Base-by-base conservation (phyloP, 2,113 vertebrate species). In the Eulacestoma nigropectus region DNA sequence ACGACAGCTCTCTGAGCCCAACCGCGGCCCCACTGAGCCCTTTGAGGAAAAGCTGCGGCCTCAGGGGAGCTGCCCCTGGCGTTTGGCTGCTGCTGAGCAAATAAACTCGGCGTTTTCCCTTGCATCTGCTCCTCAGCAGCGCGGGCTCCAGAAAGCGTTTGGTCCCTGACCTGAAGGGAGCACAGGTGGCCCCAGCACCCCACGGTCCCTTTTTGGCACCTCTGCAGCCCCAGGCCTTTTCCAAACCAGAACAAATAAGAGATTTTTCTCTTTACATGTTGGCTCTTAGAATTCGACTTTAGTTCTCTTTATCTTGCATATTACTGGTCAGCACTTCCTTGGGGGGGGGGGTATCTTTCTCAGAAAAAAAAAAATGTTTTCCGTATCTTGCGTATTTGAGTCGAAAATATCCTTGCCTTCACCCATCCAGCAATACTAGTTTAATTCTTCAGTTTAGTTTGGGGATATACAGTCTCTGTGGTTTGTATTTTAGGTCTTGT, bases 161-260 rank as follows among this genome's bases (percentile, higher is more conserved):
- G n/a, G 44, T 44, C 47, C 60, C n/a, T 47, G 84, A 30, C 27
- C 56, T 55, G 65, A 86, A 60, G 33, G 12, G 52, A 55, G 46
- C 73, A 39, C 50, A 7, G 77, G 49, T 44, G 59, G 59, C 26
- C 29, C 59, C 41, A 4, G 29, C 33, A 26, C 1, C 4, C 11
- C 29, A 25, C 1, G 0, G 1, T 35, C 67, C 44, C 11, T 18
- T 32, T 44, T 7, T 4, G 10, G 70, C 47, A 39, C 11, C 49
- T 47, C 57, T 68, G 65, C 57, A 59, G 47, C n/a, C 72, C 30
- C 57, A 15, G 15, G 39, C 64, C 29, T 41, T 62, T 29, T 35
- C 52, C 41, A 39, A 81, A 72, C 8, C 29, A 63, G 33, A 49
- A n/a, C 23, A 60, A 22, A 18, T 18, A 13, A 13, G 23, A 13